phyloP scores from a whole-genome alignment of 2,888 invertebrate species.

The Folsomia candida region DNA sequence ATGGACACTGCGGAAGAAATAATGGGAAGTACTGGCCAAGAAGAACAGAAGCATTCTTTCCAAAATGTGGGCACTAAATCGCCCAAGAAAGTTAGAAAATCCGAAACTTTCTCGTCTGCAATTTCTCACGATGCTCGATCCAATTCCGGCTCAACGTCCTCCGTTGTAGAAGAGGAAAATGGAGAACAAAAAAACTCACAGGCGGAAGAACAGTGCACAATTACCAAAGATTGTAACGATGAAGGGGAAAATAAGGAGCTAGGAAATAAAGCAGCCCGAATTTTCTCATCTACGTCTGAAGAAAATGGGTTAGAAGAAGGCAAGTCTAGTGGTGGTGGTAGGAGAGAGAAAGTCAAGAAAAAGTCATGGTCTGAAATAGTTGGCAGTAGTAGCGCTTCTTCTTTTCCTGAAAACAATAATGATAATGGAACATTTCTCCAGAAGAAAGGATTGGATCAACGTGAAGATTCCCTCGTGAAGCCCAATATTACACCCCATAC shows the following conservation, averaged over 20 bases:
- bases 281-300: neutral
- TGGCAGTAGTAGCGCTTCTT: neutral
- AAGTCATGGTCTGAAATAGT: neutral
- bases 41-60: neutral
- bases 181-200: neutral
- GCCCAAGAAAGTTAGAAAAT: neutral
- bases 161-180: neutral
- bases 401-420: neutral
- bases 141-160: neutral
- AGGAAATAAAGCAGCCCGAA: neutral
- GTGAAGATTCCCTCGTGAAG: too few relatives aligned
- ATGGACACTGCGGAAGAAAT: constrained; percentile 26
- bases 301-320: neutral
- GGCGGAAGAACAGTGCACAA: neutral
- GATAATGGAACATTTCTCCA: neutral
- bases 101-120: neutral
- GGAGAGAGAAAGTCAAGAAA: too few relatives aligned
- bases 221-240: neutral
- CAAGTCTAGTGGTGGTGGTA: neutral
- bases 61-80: constrained; percentile 2
- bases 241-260: neutral
- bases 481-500: too few relatives aligned
- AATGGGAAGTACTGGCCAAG: neutral
- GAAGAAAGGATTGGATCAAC: too few relatives aligned
- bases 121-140: neutral